Evolutionary conservation across 2,797 vertebrate genomes (phyloP).

Genomic region (Taenioides sp.): DNA sequence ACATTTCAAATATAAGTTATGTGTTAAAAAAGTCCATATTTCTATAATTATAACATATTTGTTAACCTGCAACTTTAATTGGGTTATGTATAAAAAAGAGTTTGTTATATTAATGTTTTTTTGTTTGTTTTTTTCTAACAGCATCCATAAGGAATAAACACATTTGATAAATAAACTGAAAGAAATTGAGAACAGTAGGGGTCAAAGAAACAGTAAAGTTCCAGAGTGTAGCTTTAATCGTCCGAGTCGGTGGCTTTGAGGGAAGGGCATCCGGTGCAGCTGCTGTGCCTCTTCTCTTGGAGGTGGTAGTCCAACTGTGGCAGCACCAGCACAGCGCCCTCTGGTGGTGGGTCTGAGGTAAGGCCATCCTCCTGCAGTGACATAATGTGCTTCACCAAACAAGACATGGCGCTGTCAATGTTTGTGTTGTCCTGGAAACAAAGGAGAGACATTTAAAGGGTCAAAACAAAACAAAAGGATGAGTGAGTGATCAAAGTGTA

Average conservation of each 20-base stretch:
- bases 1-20: too few species aligned
- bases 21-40: too few species aligned
- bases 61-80: too few species aligned
- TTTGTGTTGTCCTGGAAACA: constrained; percentile 78
- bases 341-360: constrained; percentile 23
- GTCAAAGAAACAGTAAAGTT: background rate
- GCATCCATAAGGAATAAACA: background rate
- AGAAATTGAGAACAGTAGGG: too few species aligned
- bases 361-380: constrained; percentile 47
- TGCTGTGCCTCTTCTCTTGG: constrained; percentile 41
- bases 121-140: too few species aligned
- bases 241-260: constrained; percentile 35
- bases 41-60: too few species aligned
- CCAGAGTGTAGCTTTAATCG: constrained; percentile 20
- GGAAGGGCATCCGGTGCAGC: constrained; percentile 63
- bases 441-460: too few species aligned
- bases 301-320: constrained; percentile 65
- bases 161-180: too few species aligned
- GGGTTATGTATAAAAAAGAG: too few species aligned
- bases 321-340: constrained; percentile 61
- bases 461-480: too few species aligned
- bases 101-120: too few species aligned
- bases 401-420: constrained; percentile 76
- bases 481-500: too few species aligned
- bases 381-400: constrained; percentile 78